Base-by-base conservation (phyloP, 2,888 invertebrate genomes). In the Phengaris arion region DNA sequence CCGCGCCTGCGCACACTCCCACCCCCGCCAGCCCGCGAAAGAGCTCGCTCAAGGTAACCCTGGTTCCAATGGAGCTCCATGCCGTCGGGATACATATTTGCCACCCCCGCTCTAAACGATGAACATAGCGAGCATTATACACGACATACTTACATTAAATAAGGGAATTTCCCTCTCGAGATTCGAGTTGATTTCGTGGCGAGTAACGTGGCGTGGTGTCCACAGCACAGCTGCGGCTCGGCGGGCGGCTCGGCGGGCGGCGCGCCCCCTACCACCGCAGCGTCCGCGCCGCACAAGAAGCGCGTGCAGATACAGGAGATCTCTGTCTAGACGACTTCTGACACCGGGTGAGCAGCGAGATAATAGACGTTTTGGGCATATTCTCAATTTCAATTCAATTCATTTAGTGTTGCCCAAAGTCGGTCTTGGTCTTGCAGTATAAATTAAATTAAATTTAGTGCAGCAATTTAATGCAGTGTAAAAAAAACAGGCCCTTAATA, bases 251-350 rank as follows among this genome's bases (percentile, higher is more conserved):
- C 88, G 83, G 93, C 64, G 12, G 64, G 35, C 12, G 12, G 9
- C 12, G 64, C 64, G 35, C 10, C 64, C 35, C 35, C 35, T 10
- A 12, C 35, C 10, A 12, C 64, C 4, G 9, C n/a, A 4, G 55
- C 55, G 12, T 12, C 64, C 12, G 64, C 64, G 13, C 64, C 64
- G 35, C 64, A 64, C 81, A 96, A 96, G 89, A 97, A 96, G 88
- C 95, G 96, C 84, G 96, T 96, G 77, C 96, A 96, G 89, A 96
- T 96, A 82, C 96, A 96, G 89, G 96, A 97, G 90, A 96, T 96
- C 87, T 96, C 96, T 77, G 96, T 97, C 86, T 96, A 96, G 95
- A 94, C 81, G 87, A 88, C 76, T 88, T 85, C 77, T 78, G 68
- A 68, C 48, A 35, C 15, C 22, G 12, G 55, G 55, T 48, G 46